Base-by-base conservation (phyloP, 2,888 invertebrate species). In the Habroteleia sp. region DNA sequence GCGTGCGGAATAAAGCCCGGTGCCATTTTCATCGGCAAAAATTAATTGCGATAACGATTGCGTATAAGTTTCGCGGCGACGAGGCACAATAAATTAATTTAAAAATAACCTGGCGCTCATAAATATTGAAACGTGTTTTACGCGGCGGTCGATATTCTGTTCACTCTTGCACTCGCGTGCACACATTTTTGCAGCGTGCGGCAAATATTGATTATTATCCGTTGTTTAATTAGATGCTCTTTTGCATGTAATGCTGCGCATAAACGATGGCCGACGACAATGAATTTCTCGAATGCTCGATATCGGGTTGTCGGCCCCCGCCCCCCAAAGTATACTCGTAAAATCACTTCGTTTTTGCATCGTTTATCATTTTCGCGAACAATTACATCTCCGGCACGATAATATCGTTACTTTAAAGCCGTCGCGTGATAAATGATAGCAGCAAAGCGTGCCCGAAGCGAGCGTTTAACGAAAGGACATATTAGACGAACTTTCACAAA, bases 401-500 rank as follows among this genome's bases (percentile, higher is more conserved):
- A 82, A 80, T 79, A 80, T 82, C 82, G 80, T 80, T 80, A 82
- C 77, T 77, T 78, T 62, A 76, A 74, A 77, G 79, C 76, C 63
- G 79, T 79, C 76, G 79, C 81, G 82, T 85, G 84, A 84, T 82
- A 82, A 84, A 85, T 83, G 82, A 83, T 82, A 80, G 79, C 81
- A 82, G 81, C 83, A 81, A 79, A 77, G 68, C 74, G 58, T 33
- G 42, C 58, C 44, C 52, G 56, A 23, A 37, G 37, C 54, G 29
- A 50, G 52, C 81, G 80, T 84, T 80, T 76, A 77, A 76, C 82
- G 81, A 79, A 82, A 81, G 78, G 81, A 82, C 80, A 80, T 82
- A 82, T 84, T 84, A 85, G 82, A 68, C 78, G 79, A 77, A 82
- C 72, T 84, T 81, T 82, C 80, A 79, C 81, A 85, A 85, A 85